Evolutionary conservation across 2,797 vertebrate genomes (phyloP).

Genomic region (Rachycentron canadum): DNA sequence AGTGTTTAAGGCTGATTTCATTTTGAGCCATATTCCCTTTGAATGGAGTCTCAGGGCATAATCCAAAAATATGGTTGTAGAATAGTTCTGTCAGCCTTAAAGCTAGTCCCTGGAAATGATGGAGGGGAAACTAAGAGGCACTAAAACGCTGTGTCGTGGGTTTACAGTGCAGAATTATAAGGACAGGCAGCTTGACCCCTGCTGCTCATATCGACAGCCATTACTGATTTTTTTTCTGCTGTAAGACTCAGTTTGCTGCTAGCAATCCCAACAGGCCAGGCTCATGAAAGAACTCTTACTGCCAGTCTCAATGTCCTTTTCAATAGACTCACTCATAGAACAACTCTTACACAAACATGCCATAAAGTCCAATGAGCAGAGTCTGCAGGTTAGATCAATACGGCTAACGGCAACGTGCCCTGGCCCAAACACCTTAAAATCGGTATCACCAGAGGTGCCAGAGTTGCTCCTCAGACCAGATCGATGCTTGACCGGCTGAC

Average conservation of each 20-base stretch:
- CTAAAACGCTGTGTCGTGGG: conserved; percentile 38
- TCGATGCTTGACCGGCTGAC: conserved; percentile 65
- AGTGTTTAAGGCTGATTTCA: conserved; percentile 65
- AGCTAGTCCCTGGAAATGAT: conserved; percentile 39
- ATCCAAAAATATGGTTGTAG: conserved; percentile 53
- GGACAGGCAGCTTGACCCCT: conserved; percentile 69
- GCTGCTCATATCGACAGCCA: conserved; percentile 62
- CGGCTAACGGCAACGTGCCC: conserved; percentile 37
- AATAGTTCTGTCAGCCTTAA: conserved; percentile 45
- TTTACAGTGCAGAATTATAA: conserved; percentile 58
- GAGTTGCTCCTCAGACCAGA: conserved; percentile 50
- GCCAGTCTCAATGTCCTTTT: conserved; percentile 62
- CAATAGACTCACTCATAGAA: conserved; percentile 49
- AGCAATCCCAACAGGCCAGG: conserved; percentile 41
- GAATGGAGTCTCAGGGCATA: conserved; percentile 52
- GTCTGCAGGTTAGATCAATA: conserved; percentile 58
- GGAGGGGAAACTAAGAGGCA: conserved; percentile 45
- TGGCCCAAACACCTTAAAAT: conserved; percentile 63
- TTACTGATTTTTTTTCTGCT: conserved; percentile 65
- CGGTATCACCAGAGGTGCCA: conserved; percentile 46
- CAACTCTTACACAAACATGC: conserved; percentile 44
- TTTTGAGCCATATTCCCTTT: conserved; percentile 60
- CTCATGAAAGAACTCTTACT: conserved; percentile 48
- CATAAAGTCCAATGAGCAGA: conserved; percentile 44
- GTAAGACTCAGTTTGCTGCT: conserved; percentile 28